These are phyloP conservation scores for Sus cebifrons DNA, from an alignment of 2,797 vertebrate genomes.

Conservation along the genomic window DNA sequence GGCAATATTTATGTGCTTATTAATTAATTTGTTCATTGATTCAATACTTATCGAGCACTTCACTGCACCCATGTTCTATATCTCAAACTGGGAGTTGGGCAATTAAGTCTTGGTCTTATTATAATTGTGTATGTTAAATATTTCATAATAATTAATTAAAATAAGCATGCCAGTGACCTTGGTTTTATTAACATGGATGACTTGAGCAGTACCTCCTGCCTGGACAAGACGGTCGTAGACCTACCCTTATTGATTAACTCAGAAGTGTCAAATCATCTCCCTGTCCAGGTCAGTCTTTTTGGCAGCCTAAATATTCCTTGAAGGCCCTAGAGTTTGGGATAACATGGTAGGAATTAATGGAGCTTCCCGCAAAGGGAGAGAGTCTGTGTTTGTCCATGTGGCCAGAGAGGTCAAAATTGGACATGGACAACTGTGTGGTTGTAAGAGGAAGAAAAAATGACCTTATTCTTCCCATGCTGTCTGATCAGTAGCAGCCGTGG, in stretches of 20 bases:
- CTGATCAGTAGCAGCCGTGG: neutral
- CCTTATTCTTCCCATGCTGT: neutral
- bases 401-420: neutral
- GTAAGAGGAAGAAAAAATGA: neutral
- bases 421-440: neutral
- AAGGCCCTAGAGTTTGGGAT: neutral
- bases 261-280: neutral
- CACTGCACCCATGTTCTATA: neutral
- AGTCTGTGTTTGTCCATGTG: neutral
- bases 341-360: neutral
- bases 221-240: neutral
- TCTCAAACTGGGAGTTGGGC: neutral
- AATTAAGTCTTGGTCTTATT: neutral
- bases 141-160: neutral
- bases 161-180: neutral
- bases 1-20: neutral
- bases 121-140: neutral
- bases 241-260: neutral
- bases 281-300: neutral
- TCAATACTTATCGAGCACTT: neutral
- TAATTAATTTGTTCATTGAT: constrained; percentile 3
- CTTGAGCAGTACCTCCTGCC: neutral
- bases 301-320: neutral
- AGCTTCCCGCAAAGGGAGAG: neutral
- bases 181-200: neutral